Base-by-base conservation (phyloP, 2,797 vertebrate genomes). In the Chloroceryle inda region DNA sequence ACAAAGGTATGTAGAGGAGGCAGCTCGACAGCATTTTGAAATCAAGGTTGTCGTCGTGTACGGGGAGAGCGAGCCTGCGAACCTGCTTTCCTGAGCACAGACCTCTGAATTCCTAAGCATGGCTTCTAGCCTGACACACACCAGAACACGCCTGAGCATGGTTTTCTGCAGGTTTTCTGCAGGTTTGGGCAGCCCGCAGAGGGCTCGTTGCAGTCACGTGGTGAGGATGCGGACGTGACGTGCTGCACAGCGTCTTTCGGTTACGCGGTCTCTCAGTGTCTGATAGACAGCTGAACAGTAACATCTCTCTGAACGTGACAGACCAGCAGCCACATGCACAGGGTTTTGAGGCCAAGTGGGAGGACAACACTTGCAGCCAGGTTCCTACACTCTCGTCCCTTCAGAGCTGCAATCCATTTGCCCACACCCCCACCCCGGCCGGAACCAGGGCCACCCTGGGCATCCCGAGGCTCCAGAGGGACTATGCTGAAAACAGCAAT, bases 321-420 rank as follows among this genome's bases (percentile, higher is more conserved):
- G 33, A 6, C 9, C 3, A 49, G 19, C 2, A 24, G 8, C 11
- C 33, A 9, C 8, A 67, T 59, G 21, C 17, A 26, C 8, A 17
- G 14, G 26, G 12, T 45, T 67, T 38, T 66, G 24, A 74, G n/a
- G 40, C 21, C 64, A 75, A 66, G 14, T 16, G 8, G 24, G n/a
- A 10, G 38, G 27, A 6, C 13, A 35, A 17, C 24, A 19, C 1
- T 2, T 71, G 37, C 31, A 81, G 17, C 5, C 29, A 35, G 15
- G 21, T 33, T 10, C 8, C 49, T 50, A 5, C 1, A 1, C 3
- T 53, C 11, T n/a, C 17, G 50, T 18, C 2, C 23, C 12, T 21
- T 78, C 31, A 53, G n/a, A 50, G 21, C 6, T 58, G 5, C 12
- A 10, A 49, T 67, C 5, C 1, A 2, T 33, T 21, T 81, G 4